Evolutionary conservation across 2,888 invertebrate genomes (phyloP), one percentile per base, ranked within the genome.

Genomic region (Brenthis ino): DNA sequence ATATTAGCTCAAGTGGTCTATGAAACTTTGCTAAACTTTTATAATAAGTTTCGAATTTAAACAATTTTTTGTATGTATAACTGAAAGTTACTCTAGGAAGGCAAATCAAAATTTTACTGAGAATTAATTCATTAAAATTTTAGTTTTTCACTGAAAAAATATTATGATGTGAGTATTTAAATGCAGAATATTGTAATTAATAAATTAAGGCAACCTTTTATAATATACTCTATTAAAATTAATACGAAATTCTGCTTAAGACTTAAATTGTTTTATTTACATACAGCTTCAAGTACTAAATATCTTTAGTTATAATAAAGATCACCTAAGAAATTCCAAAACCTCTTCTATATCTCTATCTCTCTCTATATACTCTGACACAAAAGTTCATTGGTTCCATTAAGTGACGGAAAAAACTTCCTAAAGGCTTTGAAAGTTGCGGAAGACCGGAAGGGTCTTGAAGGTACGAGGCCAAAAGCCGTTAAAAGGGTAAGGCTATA

Each of bases 401-500:
- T 60, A 60, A 60, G 50, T 60, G 50, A 14, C 11, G 37, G 47
- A 16, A 63, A 60, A 57, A 65, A 55, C 33, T 28, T 63, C 28
- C 51, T 43, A 63, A 11, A 20, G 50, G 43, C 65, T 61, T 57
- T 58, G 56, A 37, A 63, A 70, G 68, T 70, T 63, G 58, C 50
- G 60, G 66, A 64, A 56, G 48, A 57, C 51, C 67, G 64, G 67
- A 64, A 67, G 67, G 64, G 50, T 47, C 43, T 66, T 60, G 64
- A 57, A 56, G 65, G 63, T 68, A 68, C 43, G 50, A 71, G 61
- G 72, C 65, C 74, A 72, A 77, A 76, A 77, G 74, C 77, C 75
- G 69, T 81, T 79, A 81, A 81, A 81, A 79, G 78, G 80, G 78
- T 74, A 72, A 74, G 76, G 73, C 74, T 74, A 74, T 64, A 73